Evolutionary conservation across 2,113 vertebrate genomes (phyloP), one percentile per base, ranked within the genome.

Genomic region (Cacatua alba): DNA sequence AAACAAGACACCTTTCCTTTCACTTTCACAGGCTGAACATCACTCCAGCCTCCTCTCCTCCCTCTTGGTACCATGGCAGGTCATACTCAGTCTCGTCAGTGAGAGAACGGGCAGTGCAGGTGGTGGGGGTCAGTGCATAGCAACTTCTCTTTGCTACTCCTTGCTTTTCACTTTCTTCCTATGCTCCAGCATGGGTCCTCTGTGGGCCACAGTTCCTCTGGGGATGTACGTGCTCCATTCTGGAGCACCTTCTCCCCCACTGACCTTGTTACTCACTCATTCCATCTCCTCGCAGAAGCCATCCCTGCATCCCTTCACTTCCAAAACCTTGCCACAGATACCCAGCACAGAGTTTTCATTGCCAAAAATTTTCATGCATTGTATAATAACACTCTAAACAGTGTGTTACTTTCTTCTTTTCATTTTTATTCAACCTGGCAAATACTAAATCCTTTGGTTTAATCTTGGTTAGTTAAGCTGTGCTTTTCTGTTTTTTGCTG

Each of bases 51-150:
- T 79, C 6, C 19, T 33, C 48, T 86, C 11, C 13, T 65, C 13
- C 14, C 17, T n/a, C 29, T 71, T 68, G n/a, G 10, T 35, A 6
- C 46, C 20, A 15, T 2, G 3, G 28, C 25, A 29, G n/a, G 31
- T 70, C 41, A 17, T 15, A n/a, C n/a, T 43, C 44, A 8, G 79
- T 37, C 39, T 25, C 39, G 49, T 29, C 20, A 31, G n/a, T 35
- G 39, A 67, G 24, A 43, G 26, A 84, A 33, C 0, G 3, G 37
- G 7, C 8, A 17, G 44, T 37, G 16, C 31, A 37, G 35, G 31
- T 37, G 11, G 1, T 29, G 0, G 0, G 14, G 4, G 8, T 48
- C 41, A 48, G 15, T 4, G 35, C 2, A 2, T 6, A 71, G n/a
- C 9, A 49, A 5, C 9, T 72, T 57, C n/a, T 35, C 53, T 46